These are phyloP conservation scores for Thaumatotibia leucotreta DNA, from an alignment of 1,140 invertebrate species.

Conservation along the genomic window DNA sequence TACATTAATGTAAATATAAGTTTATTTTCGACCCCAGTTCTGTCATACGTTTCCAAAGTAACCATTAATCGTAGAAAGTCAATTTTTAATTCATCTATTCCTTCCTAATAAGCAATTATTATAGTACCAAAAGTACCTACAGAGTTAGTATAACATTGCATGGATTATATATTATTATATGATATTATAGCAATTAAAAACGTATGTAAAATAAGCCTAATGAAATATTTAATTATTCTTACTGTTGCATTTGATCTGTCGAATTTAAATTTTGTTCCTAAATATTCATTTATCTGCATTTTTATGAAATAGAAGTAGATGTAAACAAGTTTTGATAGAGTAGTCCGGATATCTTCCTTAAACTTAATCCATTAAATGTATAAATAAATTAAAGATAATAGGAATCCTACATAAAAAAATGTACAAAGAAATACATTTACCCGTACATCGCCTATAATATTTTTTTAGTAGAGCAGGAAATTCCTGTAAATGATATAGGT, in stretches of 20 bases:
- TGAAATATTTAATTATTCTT: constrained; percentile 23
- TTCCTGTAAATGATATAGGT: no score
- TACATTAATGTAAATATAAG: constrained; percentile 1
- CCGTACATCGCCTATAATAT: no score
- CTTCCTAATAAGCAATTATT: constrained; percentile 67
- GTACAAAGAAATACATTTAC: no score
- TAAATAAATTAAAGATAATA: background rate
- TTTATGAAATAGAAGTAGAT: background rate
- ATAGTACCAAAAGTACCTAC: constrained; percentile 61
- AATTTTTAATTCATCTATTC: constrained; percentile 64
- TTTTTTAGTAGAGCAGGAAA: no score
- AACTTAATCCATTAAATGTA: background rate
- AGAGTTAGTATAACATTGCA: constrained; percentile 50
- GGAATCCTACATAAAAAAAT: no score
- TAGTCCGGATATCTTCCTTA: background rate
- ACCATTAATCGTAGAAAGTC: constrained; percentile 41
- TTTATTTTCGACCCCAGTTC: background rate
- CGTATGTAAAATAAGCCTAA: constrained; percentile 14
- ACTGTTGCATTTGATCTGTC: constrained; percentile 15
- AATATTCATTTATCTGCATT: background rate
- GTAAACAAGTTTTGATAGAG: background rate
- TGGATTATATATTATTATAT: constrained; percentile 45
- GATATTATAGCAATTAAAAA: constrained; percentile 27
- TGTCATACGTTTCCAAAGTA: background rate
- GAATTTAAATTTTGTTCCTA: constrained; percentile 10